Evolutionary conservation across 2,113 vertebrate species (phyloP), one percentile per base, ranked within the genome.

Genomic region (Gymnocephalus cernua): DNA sequence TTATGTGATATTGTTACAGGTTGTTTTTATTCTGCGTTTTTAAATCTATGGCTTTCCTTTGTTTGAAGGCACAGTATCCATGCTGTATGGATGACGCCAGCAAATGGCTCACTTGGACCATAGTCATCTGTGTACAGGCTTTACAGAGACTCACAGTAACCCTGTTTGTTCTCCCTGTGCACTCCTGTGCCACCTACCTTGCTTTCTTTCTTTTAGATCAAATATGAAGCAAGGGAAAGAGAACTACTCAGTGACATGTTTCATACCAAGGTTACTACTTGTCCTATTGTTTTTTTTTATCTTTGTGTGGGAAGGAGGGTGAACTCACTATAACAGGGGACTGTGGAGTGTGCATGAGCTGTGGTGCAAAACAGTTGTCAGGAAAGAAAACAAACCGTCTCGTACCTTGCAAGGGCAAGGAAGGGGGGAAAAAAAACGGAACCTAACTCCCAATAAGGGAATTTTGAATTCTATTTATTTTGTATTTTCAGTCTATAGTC

Each of bases 191-290:
- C 73, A 84, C 75, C 62, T 45, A 21, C 53, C 58, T 45, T 65
- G 45, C 70, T 89, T 88, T 95, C 82, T 94, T 59, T 94, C 80
- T 87, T 95, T 92, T 96, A 97, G 96, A 97, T 97, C 93, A 96
- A 93, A 95, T 97, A 94, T 97, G 95, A 95, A 95, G 92, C 94
- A 89, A 93, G 82, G 92, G 96, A 97, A 89, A 96, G 87, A 89
- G 94, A 95, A 82, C 94, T 97, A 53, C 96, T 97, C 94, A 88
- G 95, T 95, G 96, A 89, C 96, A 93, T 96, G 96, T 97, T 97
- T 96, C 96, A 92, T 80, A 92, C 95, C 89, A 97, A 97, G 96
- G 96, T 97, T 95, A 93, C 93, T 87, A 72, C 92, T 92, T 88
- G 86, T 51, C 92, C 83, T 82, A 70, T 74, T 93, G 86, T 47